Percentiles rank a stretch among this genome's conserved stretches.
Evolutionary conservation across 1,140 invertebrate genomes (phyloP).

Genomic region (Telenomus remus): DNA sequence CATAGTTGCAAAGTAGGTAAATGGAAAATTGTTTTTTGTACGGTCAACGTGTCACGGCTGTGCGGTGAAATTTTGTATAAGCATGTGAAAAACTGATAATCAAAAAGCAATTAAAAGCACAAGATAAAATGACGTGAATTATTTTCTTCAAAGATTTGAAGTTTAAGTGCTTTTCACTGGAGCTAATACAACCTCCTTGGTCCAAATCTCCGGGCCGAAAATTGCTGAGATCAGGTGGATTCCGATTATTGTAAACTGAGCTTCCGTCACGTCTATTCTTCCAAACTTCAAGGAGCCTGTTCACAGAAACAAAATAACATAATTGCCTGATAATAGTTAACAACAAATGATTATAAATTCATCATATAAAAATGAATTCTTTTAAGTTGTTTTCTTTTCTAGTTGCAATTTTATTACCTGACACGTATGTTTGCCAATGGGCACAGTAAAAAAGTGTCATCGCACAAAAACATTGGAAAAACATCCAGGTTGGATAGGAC

Average conservation of each 20-base stretch:
- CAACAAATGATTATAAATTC: conserved; percentile 5
- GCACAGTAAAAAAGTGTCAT: conserved; percentile 98
- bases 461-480: conserved; percentile 95
- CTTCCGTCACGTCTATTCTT: conserved; percentile 98
- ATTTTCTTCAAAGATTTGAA: no score
- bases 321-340: conserved; percentile 41
- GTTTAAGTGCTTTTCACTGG: conserved; percentile 38
- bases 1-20: no score
- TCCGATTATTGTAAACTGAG: conserved; percentile 93
- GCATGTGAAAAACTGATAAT: no score
- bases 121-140: no score
- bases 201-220: conserved; percentile 92
- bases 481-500: conserved; percentile 92
- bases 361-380: no score
- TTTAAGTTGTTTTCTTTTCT: no score
- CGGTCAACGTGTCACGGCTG: no score
- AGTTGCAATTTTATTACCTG: conserved; percentile 77
- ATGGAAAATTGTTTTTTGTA: no score
- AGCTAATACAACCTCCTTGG: conserved; percentile 81
- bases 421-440: conserved; percentile 99
- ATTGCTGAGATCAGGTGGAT: conserved; percentile 92
- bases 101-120: no score
- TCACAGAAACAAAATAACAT: not conserved
- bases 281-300: conserved; percentile 92
- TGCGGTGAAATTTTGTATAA: no score